Conservation (phyloP, 2,797 vertebrate genomes). For the Tauraco hartlaubi region DNA sequence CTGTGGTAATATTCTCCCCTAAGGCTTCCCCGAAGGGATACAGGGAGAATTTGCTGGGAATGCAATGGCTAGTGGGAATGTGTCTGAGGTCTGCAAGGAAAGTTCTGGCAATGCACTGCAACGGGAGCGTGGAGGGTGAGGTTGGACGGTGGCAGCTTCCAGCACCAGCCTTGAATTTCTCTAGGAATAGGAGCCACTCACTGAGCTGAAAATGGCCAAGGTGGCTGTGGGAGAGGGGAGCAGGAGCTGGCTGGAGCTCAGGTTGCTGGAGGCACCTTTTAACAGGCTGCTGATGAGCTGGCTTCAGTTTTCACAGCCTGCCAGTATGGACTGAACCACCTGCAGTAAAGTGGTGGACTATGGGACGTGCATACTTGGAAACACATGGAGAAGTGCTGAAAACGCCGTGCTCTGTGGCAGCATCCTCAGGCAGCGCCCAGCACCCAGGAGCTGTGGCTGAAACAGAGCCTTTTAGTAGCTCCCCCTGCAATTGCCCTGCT, state of each 20-base stretch:
- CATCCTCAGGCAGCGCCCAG: background rate
- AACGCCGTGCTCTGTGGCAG: background rate
- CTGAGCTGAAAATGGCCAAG: background rate
- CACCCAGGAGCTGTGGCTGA: background rate
- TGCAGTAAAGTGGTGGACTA: background rate
- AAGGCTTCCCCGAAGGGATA: background rate
- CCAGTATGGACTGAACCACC: background rate
- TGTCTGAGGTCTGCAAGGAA: background rate
- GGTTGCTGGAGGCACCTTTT: background rate
- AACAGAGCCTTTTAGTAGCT: background rate
- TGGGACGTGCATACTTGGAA: background rate
- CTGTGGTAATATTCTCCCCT: background rate
- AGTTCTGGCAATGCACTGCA: background rate
- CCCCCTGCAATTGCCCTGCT: background rate
- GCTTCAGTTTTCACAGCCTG: background rate
- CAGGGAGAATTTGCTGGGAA: background rate
- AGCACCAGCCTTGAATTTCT: background rate
- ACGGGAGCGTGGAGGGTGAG: background rate
- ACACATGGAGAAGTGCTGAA: background rate
- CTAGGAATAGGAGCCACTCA: background rate
- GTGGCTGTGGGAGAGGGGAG: background rate
- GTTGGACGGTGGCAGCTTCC: background rate
- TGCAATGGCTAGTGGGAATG: background rate
- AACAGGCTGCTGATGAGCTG: background rate
- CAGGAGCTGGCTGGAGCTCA: background rate